phyloP scores from a whole-genome alignment of 2,888 invertebrate species.

The Sarcophaga variegata region DNA sequence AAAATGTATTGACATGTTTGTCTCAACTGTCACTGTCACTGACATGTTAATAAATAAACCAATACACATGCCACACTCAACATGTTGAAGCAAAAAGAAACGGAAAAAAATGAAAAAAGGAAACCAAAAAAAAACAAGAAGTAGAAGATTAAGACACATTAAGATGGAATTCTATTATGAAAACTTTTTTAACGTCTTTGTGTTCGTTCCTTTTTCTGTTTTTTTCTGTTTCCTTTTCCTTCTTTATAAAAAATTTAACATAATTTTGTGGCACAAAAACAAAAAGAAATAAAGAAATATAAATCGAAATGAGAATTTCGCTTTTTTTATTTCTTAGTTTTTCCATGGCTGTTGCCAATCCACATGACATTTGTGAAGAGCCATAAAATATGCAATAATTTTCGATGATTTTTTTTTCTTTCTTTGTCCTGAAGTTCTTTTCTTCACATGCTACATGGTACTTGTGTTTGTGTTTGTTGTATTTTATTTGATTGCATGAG shows the following conservation, averaged over 20 bases:
- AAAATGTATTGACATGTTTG: slow-evolving; percentile 60
- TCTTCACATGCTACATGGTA: background rate
- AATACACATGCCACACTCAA: slow-evolving; percentile 26
- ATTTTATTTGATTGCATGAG: slow-evolving; percentile 11
- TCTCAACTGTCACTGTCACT: slow-evolving; percentile 62
- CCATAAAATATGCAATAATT: slow-evolving; percentile 61
- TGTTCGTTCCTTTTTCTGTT: background rate
- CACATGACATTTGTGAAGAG: slow-evolving; percentile 39
- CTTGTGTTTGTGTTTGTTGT: slow-evolving; percentile 2
- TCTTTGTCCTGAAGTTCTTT: background rate
- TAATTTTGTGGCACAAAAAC: background rate
- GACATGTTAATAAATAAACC: slow-evolving; percentile 66
- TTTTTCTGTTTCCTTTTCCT: background rate
- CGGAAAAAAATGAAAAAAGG: too few species aligned
- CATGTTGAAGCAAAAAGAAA: background rate
- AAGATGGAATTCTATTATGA: slow-evolving; percentile 27
- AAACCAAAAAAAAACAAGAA: slow-evolving; percentile 8
- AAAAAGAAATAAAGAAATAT: background rate
- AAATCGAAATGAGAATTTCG: slow-evolving; percentile 15
- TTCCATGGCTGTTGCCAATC: slow-evolving; percentile 8
- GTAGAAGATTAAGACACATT: slow-evolving; percentile 28
- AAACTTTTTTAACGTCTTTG: background rate
- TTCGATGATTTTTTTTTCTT: slow-evolving; percentile 25
- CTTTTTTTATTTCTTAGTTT: slow-evolving; percentile 11
- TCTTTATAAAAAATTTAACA: background rate